These are phyloP conservation scores for Lineus longissimus DNA, from an alignment of 1,140 invertebrate species.

Conservation along the genomic window DNA sequence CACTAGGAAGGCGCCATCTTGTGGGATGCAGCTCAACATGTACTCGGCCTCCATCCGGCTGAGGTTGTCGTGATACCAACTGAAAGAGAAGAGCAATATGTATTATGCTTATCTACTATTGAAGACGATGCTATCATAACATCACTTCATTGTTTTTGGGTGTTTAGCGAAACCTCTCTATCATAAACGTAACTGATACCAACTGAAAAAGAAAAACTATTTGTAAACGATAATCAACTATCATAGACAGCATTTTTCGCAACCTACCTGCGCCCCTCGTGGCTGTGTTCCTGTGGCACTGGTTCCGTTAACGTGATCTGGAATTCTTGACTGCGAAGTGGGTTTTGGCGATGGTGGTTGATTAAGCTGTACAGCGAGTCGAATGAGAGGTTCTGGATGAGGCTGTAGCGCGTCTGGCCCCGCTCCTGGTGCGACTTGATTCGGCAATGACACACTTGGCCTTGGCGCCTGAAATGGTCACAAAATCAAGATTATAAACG, in stretches of 20 bases:
- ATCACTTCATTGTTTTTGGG: too few species aligned
- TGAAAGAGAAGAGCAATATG: conserved; percentile 25
- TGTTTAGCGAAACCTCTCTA: too few species aligned
- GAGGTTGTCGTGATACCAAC: conserved; percentile 83
- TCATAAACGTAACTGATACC: too few species aligned
- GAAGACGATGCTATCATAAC: too few species aligned
- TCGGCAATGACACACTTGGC: conserved; percentile 86
- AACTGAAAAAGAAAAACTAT: too few species aligned
- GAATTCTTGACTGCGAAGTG: conserved; percentile 83
- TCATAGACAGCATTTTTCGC: too few species aligned
- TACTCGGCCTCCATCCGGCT: conserved; percentile 80
- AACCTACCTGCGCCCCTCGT: conserved; percentile 62
- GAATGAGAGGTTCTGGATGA: conserved; percentile 84
- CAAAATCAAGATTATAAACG: conserved; percentile 11
- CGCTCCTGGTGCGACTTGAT: conserved; percentile 84
- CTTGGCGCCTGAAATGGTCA: conserved; percentile 64
- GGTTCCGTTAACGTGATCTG: conserved; percentile 81
- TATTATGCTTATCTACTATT: too few species aligned
- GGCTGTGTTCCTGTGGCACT: conserved; percentile 90
- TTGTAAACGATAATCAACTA: too few species aligned
- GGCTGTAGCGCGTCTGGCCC: conserved; percentile 83
- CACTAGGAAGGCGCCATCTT: conserved; percentile 89
- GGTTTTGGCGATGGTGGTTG: conserved; percentile 81
- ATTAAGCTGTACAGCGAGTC: conserved; percentile 91
- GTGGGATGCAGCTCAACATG: conserved; percentile 72